These are phyloP conservation scores for Sitta carolinensis DNA, from an alignment of 2,797 vertebrate genomes.

Conservation along the genomic window DNA sequence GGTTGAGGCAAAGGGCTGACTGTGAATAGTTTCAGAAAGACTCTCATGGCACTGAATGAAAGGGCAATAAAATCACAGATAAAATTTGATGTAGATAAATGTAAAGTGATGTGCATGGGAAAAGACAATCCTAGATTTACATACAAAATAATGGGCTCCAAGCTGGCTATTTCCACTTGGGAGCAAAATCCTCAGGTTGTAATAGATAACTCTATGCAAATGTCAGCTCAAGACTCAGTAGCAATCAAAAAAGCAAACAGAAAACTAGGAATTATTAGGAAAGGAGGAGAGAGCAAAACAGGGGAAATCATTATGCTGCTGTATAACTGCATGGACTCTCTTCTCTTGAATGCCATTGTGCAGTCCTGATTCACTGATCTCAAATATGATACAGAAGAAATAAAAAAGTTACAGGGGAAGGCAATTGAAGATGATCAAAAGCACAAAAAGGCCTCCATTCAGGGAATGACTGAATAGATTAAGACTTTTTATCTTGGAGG, in stretches of 20 bases:
- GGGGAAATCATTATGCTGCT: background rate
- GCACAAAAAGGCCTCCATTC: constrained; percentile 38
- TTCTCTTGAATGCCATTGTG: constrained; percentile 13
- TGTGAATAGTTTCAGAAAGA: constrained; percentile 3
- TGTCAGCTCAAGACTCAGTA: background rate
- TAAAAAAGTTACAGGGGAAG: constrained; percentile 30
- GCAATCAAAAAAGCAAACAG: constrained; percentile 47
- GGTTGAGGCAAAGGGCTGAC: background rate
- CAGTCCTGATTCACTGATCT: constrained; percentile 30
- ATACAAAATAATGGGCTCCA: constrained; percentile 32
- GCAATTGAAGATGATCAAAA: constrained; percentile 58
- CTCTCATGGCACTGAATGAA: background rate
- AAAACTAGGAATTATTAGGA: constrained; percentile 29
- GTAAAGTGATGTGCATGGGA: constrained; percentile 16
- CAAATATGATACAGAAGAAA: constrained; percentile 26
- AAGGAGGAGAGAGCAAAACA: constrained; percentile 20
- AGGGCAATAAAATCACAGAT: constrained; percentile 42
- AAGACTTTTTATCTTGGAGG: constrained; percentile 35
- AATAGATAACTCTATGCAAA: constrained; percentile 47
- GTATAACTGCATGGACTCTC: background rate
- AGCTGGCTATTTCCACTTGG: constrained; percentile 20
- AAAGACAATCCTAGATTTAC: constrained; percentile 39
- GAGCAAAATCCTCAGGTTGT: background rate
- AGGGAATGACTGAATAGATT: constrained; percentile 32
- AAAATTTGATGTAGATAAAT: constrained; percentile 53